Percentiles rank a stretch among this genome's conserved stretches.
Evolutionary conservation across 1,140 invertebrate genomes (phyloP).

Genomic region (Anoplophora glabripennis): DNA sequence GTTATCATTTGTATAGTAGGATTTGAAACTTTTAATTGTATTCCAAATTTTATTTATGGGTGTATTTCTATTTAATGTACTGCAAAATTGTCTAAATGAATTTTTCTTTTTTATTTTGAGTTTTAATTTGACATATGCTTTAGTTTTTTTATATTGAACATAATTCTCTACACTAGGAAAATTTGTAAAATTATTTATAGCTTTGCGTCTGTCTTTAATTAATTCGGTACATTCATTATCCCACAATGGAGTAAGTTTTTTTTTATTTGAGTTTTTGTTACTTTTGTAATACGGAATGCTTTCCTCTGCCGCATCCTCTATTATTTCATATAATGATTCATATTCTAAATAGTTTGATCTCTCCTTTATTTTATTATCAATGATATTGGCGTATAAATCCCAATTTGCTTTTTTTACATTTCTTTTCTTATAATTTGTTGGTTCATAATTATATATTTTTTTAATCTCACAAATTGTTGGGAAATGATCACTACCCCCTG

Average conservation of each 20-base stretch:
- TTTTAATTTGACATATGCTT: neutral
- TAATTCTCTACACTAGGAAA: neutral
- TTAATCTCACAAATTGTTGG: neutral
- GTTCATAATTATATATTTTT: neutral
- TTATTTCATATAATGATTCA: too few species aligned
- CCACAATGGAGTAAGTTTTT: constrained; percentile 1
- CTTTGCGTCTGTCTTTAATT: neutral
- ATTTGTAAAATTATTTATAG: constrained; percentile 1
- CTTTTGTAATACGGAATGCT: neutral
- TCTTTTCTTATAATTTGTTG: neutral
- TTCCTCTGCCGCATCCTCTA: too few species aligned
- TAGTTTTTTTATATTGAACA: neutral
- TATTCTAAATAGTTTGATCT: too few species aligned
- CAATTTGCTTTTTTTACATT: neutral
- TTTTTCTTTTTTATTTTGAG: constrained; percentile 5
- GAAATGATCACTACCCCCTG: constrained; percentile 10
- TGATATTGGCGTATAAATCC: neutral
- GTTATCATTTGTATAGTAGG: neutral
- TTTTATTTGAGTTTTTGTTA: neutral
- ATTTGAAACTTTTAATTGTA: neutral
- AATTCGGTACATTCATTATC: constrained; percentile 1
- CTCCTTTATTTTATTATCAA: too few species aligned
- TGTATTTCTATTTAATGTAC: neutral
- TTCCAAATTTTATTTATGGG: neutral
- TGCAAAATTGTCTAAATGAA: neutral